phyloP scores from a whole-genome alignment of 2,797 vertebrate genomes.

The Manis javanica region DNA sequence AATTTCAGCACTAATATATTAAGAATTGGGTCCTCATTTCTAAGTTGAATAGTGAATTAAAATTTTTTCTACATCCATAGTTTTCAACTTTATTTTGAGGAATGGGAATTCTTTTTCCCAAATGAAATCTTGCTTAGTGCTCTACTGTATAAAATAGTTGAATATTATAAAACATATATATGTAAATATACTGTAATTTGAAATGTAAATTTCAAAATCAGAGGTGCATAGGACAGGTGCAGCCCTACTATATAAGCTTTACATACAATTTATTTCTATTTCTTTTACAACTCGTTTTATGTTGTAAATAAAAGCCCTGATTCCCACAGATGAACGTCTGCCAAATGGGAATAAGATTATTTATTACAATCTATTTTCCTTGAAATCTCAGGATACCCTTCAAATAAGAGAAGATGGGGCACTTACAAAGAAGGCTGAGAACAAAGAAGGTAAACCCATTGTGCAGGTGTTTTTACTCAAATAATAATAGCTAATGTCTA shows the following conservation, averaged over 20 bases:
- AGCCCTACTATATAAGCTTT: not conserved
- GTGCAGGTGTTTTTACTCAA: not conserved
- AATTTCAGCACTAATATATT: not conserved
- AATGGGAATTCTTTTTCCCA: not conserved
- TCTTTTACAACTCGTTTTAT: not conserved
- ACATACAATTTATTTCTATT: not conserved
- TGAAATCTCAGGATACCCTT: not conserved
- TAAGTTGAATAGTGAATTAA: not conserved
- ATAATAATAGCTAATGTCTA: not conserved
- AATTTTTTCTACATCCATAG: not conserved
- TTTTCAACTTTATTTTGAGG: conserved; percentile 44
- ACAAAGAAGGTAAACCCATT: not conserved
- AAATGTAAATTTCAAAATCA: not conserved
- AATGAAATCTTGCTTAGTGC: not conserved
- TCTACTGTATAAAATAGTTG: not conserved
- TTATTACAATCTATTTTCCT: not conserved
- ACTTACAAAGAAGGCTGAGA: not conserved
- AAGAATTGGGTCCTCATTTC: not conserved
- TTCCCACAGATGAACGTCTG: not conserved
- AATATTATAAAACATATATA: not conserved
- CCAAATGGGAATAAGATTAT: not conserved
- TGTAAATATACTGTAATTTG: not conserved
- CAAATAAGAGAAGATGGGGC: not conserved
- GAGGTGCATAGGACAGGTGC: not conserved
- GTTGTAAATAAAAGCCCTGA: not conserved